Evolutionary conservation across 2,113 vertebrate species (phyloP).

Genomic region (Pelecanus crispus): DNA sequence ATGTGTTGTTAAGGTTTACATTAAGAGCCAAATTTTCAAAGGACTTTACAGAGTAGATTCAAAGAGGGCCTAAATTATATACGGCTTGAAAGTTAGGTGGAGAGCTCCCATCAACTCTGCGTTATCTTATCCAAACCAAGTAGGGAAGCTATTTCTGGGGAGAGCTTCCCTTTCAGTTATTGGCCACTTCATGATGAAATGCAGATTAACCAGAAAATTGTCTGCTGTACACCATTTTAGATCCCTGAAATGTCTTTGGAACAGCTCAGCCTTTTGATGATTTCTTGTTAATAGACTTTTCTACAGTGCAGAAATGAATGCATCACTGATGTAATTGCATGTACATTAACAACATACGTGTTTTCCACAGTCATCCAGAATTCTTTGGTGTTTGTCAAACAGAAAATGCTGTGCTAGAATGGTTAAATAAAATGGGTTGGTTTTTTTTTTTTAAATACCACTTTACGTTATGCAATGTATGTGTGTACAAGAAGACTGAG

Average conservation of each 20-base stretch:
- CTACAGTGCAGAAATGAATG: not conserved
- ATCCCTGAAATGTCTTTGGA: not conserved
- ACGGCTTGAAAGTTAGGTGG: not conserved
- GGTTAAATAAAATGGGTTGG: not conserved
- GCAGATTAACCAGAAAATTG: not conserved
- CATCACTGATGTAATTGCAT: not conserved
- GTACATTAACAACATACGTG: not conserved
- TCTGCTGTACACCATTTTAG: not conserved
- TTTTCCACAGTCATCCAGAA: not conserved
- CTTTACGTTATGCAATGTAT: not conserved
- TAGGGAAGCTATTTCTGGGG: not conserved
- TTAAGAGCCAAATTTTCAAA: not conserved
- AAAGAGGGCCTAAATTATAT: not conserved
- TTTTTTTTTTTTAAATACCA: not conserved
- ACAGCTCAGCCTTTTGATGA: not conserved
- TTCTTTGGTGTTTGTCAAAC: not conserved
- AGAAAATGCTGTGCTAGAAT: not conserved
- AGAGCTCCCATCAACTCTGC: not conserved
- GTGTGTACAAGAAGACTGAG: not conserved
- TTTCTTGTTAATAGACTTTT: not conserved
- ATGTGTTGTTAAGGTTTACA: not conserved
- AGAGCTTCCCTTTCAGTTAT: not conserved
- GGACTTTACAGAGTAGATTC: not conserved
- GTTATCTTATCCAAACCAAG: not conserved
- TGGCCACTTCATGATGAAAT: not conserved